These are phyloP conservation scores for Mythimna ferrago DNA, from an alignment of 2,888 invertebrate genomes.

Conservation along the genomic window DNA sequence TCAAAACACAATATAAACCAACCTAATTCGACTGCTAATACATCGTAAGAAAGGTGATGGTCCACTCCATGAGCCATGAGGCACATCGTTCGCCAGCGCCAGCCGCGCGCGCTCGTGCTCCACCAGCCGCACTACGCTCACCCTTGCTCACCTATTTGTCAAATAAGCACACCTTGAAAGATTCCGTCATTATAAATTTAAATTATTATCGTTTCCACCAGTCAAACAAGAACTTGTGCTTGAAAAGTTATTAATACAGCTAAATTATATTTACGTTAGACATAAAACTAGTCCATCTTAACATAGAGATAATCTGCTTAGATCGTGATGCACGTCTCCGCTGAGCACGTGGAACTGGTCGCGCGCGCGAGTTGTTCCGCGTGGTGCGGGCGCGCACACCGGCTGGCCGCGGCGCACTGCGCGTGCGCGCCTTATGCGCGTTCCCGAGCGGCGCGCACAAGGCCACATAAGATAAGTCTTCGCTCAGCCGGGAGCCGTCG, in stretches of 20 bases:
- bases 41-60: neutral
- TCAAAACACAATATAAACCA: neutral
- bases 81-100: no score
- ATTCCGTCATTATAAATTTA: neutral
- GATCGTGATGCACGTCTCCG: neutral
- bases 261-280: neutral
- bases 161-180: neutral
- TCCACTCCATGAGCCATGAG: neutral
- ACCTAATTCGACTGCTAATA: conserved; percentile 15
- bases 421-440: neutral
- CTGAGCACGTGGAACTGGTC: neutral
- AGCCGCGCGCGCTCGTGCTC: no score
- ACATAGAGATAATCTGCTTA: neutral
- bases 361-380: neutral
- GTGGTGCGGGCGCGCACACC: conserved; percentile 28
- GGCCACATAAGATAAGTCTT: neutral
- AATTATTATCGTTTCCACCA: neutral
- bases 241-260: no score
- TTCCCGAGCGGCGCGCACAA: neutral
- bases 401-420: conserved; percentile 42
- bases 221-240: neutral
- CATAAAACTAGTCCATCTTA: neutral
- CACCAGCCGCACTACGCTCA: neutral
- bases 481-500: neutral
- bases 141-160: conserved; percentile 9